Evolutionary conservation across 2,888 invertebrate species (phyloP).

Genomic region (Eupeodes luniger): DNA sequence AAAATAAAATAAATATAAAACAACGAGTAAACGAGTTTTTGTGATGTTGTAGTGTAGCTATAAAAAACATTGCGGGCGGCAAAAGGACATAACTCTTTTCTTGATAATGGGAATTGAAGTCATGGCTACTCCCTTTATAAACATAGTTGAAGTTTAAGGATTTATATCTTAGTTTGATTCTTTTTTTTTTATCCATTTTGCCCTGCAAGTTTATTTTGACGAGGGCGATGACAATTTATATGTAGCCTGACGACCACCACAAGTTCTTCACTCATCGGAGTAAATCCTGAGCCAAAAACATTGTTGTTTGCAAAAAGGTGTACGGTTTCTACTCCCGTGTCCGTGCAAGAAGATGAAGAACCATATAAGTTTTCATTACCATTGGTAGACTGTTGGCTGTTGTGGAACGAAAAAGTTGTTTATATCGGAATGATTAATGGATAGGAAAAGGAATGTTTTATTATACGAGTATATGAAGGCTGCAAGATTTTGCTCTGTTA

Average conservation of each 20-base stretch:
- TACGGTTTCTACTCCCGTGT: background rate
- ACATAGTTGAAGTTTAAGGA: background rate
- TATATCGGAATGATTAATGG: constrained; percentile 18
- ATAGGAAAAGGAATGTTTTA: background rate
- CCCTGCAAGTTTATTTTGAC: constrained; percentile 20
- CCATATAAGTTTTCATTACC: constrained; percentile 39
- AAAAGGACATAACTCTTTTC: constrained; percentile 47
- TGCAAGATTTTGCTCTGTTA: background rate
- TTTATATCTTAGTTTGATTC: constrained; percentile 16
- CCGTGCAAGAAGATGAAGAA: constrained; percentile 18
- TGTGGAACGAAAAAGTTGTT: background rate
- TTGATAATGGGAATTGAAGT: constrained; percentile 37
- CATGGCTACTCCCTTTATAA: background rate
- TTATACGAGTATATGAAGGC: background rate
- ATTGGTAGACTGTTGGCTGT: background rate
- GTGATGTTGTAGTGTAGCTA: constrained; percentile 2
- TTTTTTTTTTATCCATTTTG: background rate
- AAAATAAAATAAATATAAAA: constrained; percentile 39
- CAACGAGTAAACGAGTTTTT: constrained; percentile 37
- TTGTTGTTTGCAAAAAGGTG: background rate
- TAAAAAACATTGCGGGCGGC: constrained; percentile 57
- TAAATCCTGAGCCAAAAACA: background rate
- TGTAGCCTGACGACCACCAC: background rate
- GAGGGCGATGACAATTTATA: constrained; percentile 44
- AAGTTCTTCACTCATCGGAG: background rate